phyloP scores from a whole-genome alignment of 2,797 vertebrate genomes.

The Synaphobranchus kaupii region DNA sequence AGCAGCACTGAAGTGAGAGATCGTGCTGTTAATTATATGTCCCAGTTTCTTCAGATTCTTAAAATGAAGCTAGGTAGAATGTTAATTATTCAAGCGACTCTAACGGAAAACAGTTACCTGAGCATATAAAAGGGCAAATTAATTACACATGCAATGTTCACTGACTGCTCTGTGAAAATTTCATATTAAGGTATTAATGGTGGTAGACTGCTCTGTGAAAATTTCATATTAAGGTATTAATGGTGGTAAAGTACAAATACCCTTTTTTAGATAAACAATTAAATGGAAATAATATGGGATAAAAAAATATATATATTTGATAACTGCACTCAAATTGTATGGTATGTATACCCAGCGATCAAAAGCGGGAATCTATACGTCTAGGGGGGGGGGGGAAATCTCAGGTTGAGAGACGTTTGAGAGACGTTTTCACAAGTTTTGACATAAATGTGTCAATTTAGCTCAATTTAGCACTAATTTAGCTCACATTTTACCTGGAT shows the following conservation, averaged over 20 bases:
- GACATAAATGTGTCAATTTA: too few species aligned
- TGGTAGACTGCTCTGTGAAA: too few species aligned
- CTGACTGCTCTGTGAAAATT: background rate
- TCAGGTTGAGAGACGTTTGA: too few species aligned
- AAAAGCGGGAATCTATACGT: too few species aligned
- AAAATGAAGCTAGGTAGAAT: background rate
- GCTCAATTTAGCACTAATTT: too few species aligned
- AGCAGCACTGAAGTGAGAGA: background rate
- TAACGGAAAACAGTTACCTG: background rate
- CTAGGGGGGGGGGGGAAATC: too few species aligned
- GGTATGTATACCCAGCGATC: too few species aligned
- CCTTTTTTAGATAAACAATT: background rate
- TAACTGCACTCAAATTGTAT: background rate
- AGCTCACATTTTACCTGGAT: too few species aligned
- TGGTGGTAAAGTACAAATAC: background rate
- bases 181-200: too few species aligned
- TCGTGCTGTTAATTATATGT: background rate
- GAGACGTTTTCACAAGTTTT: too few species aligned
- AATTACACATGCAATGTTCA: background rate
- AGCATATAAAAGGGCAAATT: background rate
- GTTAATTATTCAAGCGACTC: background rate
- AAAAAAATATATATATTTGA: too few species aligned
- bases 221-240: too few species aligned
- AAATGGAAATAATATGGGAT: background rate
- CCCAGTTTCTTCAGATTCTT: background rate